phyloP scores from a whole-genome alignment of 1,140 invertebrate genomes.

The Scylla paramamosain region DNA sequence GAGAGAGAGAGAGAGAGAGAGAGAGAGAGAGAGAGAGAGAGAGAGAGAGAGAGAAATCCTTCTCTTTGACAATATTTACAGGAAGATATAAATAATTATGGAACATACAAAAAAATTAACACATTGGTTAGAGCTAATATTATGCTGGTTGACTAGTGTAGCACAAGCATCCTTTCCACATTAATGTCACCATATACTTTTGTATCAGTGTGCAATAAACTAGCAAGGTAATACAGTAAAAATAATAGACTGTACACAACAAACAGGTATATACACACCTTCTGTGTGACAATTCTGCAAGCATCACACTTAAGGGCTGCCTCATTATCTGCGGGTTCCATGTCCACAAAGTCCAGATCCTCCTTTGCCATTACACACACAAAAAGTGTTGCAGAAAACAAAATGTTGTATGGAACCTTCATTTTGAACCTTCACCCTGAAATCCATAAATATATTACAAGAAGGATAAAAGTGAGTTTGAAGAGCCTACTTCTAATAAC shows the following conservation, averaged over 20 bases:
- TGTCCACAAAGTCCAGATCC: constrained; percentile 39
- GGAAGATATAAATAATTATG: too few relatives aligned
- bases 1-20: constrained; percentile 12
- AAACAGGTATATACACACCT: not conserved
- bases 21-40: constrained; percentile 12
- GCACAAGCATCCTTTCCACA: too few relatives aligned
- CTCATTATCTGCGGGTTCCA: not conserved
- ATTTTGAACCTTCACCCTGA: not conserved
- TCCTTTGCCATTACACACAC: not conserved
- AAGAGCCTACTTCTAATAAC: too few relatives aligned
- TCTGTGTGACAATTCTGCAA: not conserved
- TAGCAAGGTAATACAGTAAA: too few relatives aligned
- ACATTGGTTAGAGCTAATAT: too few relatives aligned
- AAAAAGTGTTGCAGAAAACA: constrained; percentile 21
- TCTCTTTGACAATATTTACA: not conserved
- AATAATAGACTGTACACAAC: too few relatives aligned
- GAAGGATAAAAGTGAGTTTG: too few relatives aligned
- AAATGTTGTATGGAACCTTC: not conserved
- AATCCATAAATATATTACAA: not conserved
- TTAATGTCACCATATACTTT: too few relatives aligned
- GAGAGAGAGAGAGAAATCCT: too few relatives aligned
- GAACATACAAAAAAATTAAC: too few relatives aligned
- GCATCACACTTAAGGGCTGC: constrained; percentile 36
- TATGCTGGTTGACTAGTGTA: too few relatives aligned
- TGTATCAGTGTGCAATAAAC: too few relatives aligned